Base-by-base conservation (phyloP, 2,888 invertebrate species). In the Rhimphoctona megacephalus region DNA sequence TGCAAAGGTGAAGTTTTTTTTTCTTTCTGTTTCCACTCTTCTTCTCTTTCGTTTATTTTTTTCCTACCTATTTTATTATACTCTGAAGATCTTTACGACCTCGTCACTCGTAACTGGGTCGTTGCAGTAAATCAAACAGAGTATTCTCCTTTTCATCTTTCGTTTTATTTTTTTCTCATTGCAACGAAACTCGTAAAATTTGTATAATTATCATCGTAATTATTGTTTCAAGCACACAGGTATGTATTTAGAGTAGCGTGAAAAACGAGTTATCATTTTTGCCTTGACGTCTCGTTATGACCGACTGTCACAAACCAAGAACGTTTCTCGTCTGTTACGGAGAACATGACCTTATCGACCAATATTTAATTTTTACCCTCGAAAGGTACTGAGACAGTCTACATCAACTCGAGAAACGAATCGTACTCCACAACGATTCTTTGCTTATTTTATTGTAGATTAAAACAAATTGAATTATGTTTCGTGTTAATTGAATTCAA, bases 101-200 rank as follows among this genome's bases (percentile, higher is more conserved):
- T 14, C 74, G 80, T 81, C 49, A 81, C 69, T 49, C 33, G 43
- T 33, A 86, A 81, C 61, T 86, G 69, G 86, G 86, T 83, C 83
- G 81, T 11, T n/a, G 72, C 30, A 54, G 69, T 83, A 86, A 86
- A 81, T 86, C 81, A 81, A 73, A 64, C 17, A 30, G 70, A 80
- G 70, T 74, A 78, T 54, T 57, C n/a, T 22, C 43, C 54, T 33
- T 81, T n/a, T 46, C 46, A 52, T 52, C 43, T 33, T 81, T 39
- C 39, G 8, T 39, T 9, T 39, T 39, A 1, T 73, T 76, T 76
- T 76, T 73, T 43, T 76, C 76, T 66, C 22, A 9, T 33, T 19
- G 22, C 17, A 61, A 61, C 30, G 61, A 19, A 61, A 30, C 67
- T 77, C 72, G 33, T 46, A 64, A 49, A 49, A 46, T 52, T 85